Evolutionary conservation across 1,140 invertebrate genomes (phyloP), one percentile per base, ranked within the genome.

Genomic region (Heliconius nattereri): DNA sequence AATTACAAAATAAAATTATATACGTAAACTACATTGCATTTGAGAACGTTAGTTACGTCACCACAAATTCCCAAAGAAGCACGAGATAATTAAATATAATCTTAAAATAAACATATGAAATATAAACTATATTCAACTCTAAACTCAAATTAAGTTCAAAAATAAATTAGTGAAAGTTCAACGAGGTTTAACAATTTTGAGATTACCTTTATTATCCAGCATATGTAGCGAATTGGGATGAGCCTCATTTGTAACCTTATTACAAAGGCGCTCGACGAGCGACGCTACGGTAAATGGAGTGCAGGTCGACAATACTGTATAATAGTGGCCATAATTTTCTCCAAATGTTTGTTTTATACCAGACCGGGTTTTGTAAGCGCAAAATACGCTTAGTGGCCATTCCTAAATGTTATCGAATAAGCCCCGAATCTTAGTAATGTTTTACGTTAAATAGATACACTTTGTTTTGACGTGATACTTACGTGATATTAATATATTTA

Each of bases 321-420:
- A 79, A 79, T 79, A 79, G 78, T 79, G 78, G 78, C 78, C 73
- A 75, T 79, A 75, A 79, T 79, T 79, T 79, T 54, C 60, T 54
- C 60, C 23, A 70, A 79, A 79, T 79, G 78, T 79, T 79, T 60
- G 78, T 79, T 75, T 79, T 71, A 75, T 75, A 79, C 60, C 57
- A 79, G 75, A 45, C 32, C 45, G 73, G 60, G 60, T 75, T 71
- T 71, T 45, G 26, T 71, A 52, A 73, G 73, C 57, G n/a, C 29
- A 72, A 78, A 78, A 78, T 78, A 78, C 66, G 71, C 76, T 78
- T 71, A 78, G 70, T 29, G 19, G 23, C 66, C n/a, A 45, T 72
- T 26, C 16, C 54, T 76, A 76, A 76, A 37, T 66, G 74, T 45
- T 76, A 66, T 66, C 60, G 26, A 29, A 66, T 66, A 66, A 66